Conservation (phyloP, 1,140 invertebrate species). For the Aphaenogaster rudis region DNA sequence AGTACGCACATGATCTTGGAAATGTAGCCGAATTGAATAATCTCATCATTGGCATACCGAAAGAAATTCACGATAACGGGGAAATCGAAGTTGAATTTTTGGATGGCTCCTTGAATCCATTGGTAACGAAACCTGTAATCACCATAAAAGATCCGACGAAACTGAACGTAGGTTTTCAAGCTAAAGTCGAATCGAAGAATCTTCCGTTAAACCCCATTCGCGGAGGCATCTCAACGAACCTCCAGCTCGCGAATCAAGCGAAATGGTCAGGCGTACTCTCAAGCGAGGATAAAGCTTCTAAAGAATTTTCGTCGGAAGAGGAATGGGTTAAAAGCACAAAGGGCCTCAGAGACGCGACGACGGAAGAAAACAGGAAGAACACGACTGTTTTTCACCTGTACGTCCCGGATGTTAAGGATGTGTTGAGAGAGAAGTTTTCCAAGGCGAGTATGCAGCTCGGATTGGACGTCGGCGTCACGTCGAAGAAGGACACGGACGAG, state of each 20-base stretch:
- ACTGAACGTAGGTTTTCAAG: slow-evolving; percentile 24
- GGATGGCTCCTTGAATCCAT: background rate
- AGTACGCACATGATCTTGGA: slow-evolving; percentile 2
- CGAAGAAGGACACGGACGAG: background rate
- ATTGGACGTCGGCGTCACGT: background rate
- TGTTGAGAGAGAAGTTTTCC: background rate
- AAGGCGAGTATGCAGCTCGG: background rate
- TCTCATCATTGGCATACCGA: background rate
- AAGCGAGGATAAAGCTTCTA: background rate
- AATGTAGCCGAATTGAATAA: slow-evolving; percentile 4
- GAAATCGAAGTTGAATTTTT: background rate
- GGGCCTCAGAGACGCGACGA: background rate
- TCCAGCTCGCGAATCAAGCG: background rate
- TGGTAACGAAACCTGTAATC: background rate
- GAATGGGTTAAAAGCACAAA: background rate
- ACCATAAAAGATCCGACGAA: background rate
- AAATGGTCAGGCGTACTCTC: background rate
- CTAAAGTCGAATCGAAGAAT: slow-evolving; percentile 4
- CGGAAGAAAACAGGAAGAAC: background rate
- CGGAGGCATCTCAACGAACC: background rate
- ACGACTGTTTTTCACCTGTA: background rate
- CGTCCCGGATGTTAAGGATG: background rate
- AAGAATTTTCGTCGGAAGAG: background rate
- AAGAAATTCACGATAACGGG: background rate
- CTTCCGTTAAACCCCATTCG: background rate